Conservation (phyloP, 2,113 vertebrate genomes). For the Osmerus mordax region DNA sequence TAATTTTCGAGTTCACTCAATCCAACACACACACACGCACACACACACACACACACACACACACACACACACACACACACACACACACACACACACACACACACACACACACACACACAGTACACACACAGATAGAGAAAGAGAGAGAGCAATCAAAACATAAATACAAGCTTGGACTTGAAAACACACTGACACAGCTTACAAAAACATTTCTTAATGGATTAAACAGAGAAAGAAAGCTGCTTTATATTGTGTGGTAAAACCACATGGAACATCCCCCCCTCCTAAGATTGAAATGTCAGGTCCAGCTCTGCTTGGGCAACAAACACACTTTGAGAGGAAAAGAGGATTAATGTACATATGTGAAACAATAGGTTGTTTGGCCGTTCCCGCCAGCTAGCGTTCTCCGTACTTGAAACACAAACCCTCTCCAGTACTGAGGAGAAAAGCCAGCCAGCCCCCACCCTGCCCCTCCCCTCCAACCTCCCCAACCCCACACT, state of each 20-base stretch:
- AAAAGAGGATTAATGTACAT: slow-evolving; percentile 55
- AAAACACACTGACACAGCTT: slow-evolving; percentile 49
- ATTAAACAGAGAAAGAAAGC: slow-evolving; percentile 49
- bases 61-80: too few species aligned
- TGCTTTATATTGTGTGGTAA: slow-evolving; percentile 28
- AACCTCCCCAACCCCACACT: too few species aligned
- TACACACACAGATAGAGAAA: slow-evolving; percentile 6
- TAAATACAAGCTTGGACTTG: neutral
- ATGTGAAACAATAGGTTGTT: slow-evolving; percentile 49
- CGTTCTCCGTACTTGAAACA: slow-evolving; percentile 14
- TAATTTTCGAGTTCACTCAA: too few species aligned
- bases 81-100: too few species aligned
- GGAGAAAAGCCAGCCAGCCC: too few species aligned
- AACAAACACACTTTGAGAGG: slow-evolving; percentile 6
- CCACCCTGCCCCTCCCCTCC: too few species aligned
- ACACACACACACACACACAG: too few species aligned
- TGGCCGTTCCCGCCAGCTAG: too few species aligned
- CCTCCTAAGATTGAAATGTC: slow-evolving; percentile 50
- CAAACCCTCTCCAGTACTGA: neutral
- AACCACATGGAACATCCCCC: slow-evolving; percentile 40
- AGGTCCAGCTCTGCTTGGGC: slow-evolving; percentile 30
- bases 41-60: too few species aligned
- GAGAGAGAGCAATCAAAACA: neutral
- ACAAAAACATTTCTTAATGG: slow-evolving; percentile 34
- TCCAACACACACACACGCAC: too few species aligned